phyloP scores from a whole-genome alignment of 1,140 invertebrate genomes.

The Dreissena rostriformis region DNA sequence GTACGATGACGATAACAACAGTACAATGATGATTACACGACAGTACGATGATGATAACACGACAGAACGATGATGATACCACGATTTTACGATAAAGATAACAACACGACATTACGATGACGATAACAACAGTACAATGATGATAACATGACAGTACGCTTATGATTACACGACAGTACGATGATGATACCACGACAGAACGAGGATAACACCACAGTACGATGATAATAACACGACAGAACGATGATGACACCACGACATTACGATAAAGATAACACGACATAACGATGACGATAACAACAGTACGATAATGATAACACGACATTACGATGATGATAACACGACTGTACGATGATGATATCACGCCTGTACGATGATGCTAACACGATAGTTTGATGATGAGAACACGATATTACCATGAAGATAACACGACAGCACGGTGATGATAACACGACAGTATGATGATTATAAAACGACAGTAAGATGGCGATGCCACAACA shows the following conservation, averaged over 20 bases:
- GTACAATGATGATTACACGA: neutral
- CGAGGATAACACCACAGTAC: neutral
- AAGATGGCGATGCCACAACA: neutral
- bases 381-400: neutral
- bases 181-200: neutral
- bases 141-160: neutral
- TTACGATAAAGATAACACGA: neutral
- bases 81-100: neutral
- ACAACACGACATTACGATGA: neutral
- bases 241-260: neutral
- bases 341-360: neutral
- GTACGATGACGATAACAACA: neutral
- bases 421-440: neutral
- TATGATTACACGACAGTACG: neutral
- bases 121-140: neutral
- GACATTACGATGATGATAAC: neutral
- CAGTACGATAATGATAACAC: neutral
- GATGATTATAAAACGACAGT: neutral
- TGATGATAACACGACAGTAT: neutral
- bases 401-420: neutral
- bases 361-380: neutral
- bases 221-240: neutral
- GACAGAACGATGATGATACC: neutral
- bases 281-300: neutral
- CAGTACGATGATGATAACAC: constrained; percentile 1